phyloP scores from a whole-genome alignment of 2,113 vertebrate genomes.

The Callopanchax toddi region DNA sequence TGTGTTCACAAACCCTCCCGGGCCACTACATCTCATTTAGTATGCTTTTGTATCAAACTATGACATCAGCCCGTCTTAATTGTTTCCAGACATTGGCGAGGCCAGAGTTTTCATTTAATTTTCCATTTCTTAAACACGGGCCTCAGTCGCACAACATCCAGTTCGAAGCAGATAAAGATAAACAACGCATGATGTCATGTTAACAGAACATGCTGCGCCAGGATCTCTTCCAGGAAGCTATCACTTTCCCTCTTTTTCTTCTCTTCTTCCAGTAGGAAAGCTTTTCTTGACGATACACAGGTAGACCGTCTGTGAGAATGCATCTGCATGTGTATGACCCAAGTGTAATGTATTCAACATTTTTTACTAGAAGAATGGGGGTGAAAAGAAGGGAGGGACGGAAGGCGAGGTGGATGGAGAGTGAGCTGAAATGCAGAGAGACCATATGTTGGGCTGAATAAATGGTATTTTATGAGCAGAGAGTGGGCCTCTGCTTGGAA shows the following conservation, averaged over 20 bases:
- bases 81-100: conserved; percentile 72
- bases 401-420: conserved; percentile 28
- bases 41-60: conserved; percentile 70
- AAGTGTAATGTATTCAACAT: conserved; percentile 21
- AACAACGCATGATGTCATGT: conserved; percentile 72
- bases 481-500: conserved; percentile 78
- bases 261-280: conserved; percentile 18
- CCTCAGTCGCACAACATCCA: conserved; percentile 43
- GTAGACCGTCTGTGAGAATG: conserved; percentile 26
- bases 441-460: conserved; percentile 74
- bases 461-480: conserved; percentile 72
- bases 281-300: conserved; percentile 28
- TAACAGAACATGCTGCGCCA: conserved; percentile 22
- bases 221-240: conserved; percentile 64
- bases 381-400: conserved; percentile 20
- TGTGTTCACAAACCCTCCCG: conserved; percentile 56
- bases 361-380: conserved; percentile 19
- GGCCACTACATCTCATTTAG: conserved; percentile 65
- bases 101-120: conserved; percentile 62
- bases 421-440: conserved; percentile 49
- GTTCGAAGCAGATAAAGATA: conserved; percentile 62
- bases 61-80: conserved; percentile 78
- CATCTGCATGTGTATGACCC: conserved; percentile 5
- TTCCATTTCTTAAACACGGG: conserved; percentile 60
- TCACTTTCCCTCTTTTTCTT: conserved; percentile 41